These are phyloP conservation scores for Gari tellinella DNA, from an alignment of 2,888 invertebrate genomes.

Conservation along the genomic window DNA sequence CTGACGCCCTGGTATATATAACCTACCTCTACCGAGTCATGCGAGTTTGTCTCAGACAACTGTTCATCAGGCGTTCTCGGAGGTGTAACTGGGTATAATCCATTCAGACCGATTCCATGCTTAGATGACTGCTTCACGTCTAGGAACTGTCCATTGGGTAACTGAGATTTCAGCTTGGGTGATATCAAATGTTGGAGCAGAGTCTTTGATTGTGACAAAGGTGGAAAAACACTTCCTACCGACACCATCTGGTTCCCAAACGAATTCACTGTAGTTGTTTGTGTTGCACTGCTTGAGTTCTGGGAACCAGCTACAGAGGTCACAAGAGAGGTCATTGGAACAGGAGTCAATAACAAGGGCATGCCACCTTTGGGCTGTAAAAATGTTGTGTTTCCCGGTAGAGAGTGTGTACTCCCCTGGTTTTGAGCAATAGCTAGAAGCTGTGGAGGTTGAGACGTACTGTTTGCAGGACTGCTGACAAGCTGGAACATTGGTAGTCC, in stretches of 20 bases:
- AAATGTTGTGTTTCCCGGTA: slow-evolving; percentile 34
- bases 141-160: slow-evolving; percentile 47
- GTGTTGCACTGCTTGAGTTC: too few species aligned
- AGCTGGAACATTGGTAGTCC: slow-evolving; percentile 55
- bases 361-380: slow-evolving; percentile 31
- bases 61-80: slow-evolving; percentile 76
- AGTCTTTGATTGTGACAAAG: too few species aligned
- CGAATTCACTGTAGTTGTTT: too few species aligned
- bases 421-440: slow-evolving; percentile 36
- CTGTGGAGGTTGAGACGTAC: slow-evolving; percentile 40
- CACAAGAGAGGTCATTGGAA: slow-evolving; percentile 24
- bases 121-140: slow-evolving; percentile 23
- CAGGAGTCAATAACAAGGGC: slow-evolving; percentile 46
- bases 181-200: slow-evolving; percentile 21
- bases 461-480: slow-evolving; percentile 25
- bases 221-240: too few species aligned
- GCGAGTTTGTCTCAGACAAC: slow-evolving; percentile 1
- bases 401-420: too few species aligned
- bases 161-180: slow-evolving; percentile 15
- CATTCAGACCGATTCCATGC: slow-evolving; percentile 63
- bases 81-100: slow-evolving; percentile 79
- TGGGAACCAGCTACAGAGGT: neutral
- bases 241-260: too few species aligned
- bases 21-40: slow-evolving; percentile 15
- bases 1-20: neutral